Evolutionary conservation across 2,113 vertebrate species (phyloP).

Genomic region (Baryphthengus martii): DNA sequence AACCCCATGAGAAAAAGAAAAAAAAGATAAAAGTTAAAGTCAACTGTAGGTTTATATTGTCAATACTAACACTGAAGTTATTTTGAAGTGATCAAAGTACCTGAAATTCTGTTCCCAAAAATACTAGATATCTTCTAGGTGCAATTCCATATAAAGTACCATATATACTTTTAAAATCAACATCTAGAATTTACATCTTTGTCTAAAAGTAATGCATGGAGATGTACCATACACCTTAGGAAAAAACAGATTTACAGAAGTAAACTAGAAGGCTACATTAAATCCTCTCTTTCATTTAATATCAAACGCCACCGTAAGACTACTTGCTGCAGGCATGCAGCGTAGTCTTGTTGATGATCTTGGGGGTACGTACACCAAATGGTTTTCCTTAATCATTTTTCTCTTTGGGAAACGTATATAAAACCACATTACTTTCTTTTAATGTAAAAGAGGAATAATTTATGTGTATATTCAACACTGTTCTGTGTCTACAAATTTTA

Average conservation of each 20-base stretch:
- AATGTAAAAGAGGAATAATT: neutral
- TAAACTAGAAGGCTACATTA: neutral
- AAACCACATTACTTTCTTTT: neutral
- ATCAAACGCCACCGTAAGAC: neutral
- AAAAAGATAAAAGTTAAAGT: neutral
- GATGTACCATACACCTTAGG: neutral
- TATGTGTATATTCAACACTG: neutral
- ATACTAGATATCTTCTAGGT: neutral
- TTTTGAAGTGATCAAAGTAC: neutral
- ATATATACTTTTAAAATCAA: neutral
- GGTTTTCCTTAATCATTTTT: neutral
- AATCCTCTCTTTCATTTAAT: neutral
- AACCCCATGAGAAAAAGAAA: neutral
- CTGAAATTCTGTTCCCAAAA: slow-evolving; percentile 18
- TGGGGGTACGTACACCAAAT: neutral
- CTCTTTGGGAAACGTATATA: neutral
- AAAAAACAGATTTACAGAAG: neutral
- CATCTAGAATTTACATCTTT: neutral
- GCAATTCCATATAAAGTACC: neutral
- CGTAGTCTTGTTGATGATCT: neutral
- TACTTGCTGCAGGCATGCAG: neutral
- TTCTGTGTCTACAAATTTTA: neutral
- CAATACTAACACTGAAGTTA: neutral
- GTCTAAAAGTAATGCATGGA: neutral
- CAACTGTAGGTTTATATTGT: slow-evolving; percentile 13